Evolutionary conservation across 2,888 invertebrate genomes (phyloP), one percentile per base, ranked within the genome.

Genomic region (Melinaea marsaeus): DNA sequence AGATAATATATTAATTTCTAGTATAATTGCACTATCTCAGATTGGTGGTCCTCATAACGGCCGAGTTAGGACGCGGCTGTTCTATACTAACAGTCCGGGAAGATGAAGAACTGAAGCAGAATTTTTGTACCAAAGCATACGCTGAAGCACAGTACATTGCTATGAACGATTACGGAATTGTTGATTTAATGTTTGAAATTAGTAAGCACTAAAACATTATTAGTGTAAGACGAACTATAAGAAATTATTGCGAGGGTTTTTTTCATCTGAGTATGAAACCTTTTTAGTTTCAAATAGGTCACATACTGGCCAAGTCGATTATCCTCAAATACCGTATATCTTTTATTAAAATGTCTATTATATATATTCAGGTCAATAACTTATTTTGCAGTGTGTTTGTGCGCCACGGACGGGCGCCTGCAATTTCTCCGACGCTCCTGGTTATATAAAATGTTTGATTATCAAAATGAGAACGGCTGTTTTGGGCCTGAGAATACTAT

Each of bases 161-260:
- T 2, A 13, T 54, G 2, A 65, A 74, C 33, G 63, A 68, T 37
- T 73, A 61, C 51, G 66, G 61, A 48, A 22, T 67, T 7, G 58
- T 65, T 4, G 76, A 85, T 65, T 71, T 86, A 32, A 63, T 86
- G 48, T 61, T 81, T 65, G 84, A 85, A 73, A 75, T 80, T 33
- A 79, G 86, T 85, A 75, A 77, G 79, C 34, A n/a, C n/a, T n/a
- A n/a, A n/a, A n/a, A n/a, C n/a, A n/a, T n/a, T n/a, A n/a, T n/a
- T n/a, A 58, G 33, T 46, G 22, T 22, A 22, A 22, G 22, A 22
- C 1, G 22, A 22, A 22, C 1, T 22, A n/a, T n/a, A n/a, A 1
- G 22, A 22, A 22, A 22, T 22, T 1, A 22, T 22, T 22, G 22
- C 1, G 1, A 2, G 2, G 4, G 7, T 37, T 3, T 7, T 37